These are phyloP conservation scores for Platanista minor DNA, from an alignment of 2,113 vertebrate species.

Conservation along the genomic window DNA sequence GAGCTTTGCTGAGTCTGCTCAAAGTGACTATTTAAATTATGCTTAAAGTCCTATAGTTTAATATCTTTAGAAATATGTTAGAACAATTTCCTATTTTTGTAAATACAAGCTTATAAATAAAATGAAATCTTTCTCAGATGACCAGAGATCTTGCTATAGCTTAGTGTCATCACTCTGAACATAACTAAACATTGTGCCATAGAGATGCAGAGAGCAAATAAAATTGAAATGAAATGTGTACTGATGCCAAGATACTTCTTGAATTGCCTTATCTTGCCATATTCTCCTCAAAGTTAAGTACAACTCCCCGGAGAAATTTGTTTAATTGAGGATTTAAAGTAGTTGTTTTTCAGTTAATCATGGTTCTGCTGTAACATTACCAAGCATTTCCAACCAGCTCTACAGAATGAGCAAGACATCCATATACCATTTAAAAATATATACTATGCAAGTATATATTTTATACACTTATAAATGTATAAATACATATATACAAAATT, in stretches of 20 bases:
- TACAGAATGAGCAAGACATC: neutral
- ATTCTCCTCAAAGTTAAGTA: neutral
- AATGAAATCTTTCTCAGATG: neutral
- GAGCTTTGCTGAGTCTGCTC: neutral
- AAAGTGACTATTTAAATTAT: neutral
- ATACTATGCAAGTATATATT: neutral
- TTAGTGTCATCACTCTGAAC: neutral
- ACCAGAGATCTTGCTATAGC: neutral
- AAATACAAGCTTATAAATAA: constrained; percentile 6
- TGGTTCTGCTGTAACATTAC: neutral
- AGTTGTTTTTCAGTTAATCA: neutral
- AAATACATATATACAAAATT: neutral
- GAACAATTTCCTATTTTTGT: neutral
- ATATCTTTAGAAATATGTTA: neutral
- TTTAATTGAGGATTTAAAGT: neutral
- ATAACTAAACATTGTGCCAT: neutral
- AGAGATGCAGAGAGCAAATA: neutral
- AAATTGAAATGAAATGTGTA: neutral
- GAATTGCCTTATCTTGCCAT: neutral
- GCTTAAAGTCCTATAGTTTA: neutral
- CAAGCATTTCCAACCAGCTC: neutral
- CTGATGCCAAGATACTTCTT: neutral
- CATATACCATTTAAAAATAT: constrained; percentile 11
- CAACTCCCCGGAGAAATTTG: neutral
- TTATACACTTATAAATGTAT: neutral